These are phyloP conservation scores for Drosophila yakuba DNA, from an alignment of 1,140 invertebrate species.

Conservation along the genomic window DNA sequence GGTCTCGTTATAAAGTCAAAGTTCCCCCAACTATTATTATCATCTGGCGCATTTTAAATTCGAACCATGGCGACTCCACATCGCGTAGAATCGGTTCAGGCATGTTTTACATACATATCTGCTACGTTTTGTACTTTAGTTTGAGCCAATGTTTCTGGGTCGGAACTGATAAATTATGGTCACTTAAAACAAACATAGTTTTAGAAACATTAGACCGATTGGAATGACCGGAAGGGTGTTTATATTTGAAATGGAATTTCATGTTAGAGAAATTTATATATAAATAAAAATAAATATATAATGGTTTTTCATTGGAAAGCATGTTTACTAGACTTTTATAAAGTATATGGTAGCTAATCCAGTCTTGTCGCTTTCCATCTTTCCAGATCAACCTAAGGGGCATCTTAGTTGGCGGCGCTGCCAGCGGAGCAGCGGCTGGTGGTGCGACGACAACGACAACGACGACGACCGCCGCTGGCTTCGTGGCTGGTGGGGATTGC, in stretches of 20 bases:
- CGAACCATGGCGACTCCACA: neutral
- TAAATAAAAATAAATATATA: too few species aligned
- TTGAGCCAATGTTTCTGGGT: neutral
- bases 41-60: neutral
- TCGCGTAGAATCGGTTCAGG: neutral
- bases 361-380: neutral
- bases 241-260: neutral
- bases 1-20: slow-evolving; percentile 1
- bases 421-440: slow-evolving; percentile 37
- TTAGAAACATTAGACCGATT: neutral
- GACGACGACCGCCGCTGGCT: slow-evolving; percentile 19
- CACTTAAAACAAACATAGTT: neutral
- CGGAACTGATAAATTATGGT: neutral
- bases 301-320: too few species aligned
- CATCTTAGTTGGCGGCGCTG: slow-evolving; percentile 63
- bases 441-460: slow-evolving; percentile 12
- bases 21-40: neutral
- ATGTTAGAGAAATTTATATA: too few species aligned
- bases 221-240: neutral
- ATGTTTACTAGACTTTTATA: too few species aligned
- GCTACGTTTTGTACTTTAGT: neutral
- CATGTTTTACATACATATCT: neutral
- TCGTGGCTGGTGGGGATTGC: slow-evolving; percentile 43
- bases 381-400: slow-evolving; percentile 64
- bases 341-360: neutral